Base-by-base conservation (phyloP, 2,797 vertebrate species). In the Typhlichthys subterraneus region DNA sequence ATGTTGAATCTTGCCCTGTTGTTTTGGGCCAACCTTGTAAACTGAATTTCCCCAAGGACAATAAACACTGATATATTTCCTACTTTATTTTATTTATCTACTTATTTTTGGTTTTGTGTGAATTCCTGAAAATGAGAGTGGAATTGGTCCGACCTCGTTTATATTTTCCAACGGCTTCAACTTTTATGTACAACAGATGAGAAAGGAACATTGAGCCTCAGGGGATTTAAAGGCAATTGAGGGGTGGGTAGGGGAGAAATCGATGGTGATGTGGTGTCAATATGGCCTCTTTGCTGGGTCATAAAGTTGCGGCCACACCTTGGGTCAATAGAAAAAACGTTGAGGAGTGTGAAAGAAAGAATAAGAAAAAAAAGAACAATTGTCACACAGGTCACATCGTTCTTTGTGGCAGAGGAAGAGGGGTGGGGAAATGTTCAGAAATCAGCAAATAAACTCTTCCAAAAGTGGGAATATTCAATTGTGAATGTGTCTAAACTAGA, bases 291-390 rank as follows among this genome's bases (percentile, higher is more conserved):
- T 57, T 59, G 45, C 52, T 62, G 73, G 61, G 57, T 72, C 57
- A 63, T 79, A 66, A 64, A 77, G 60, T 45, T 65, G 52, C 42
- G 67, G 61, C 46, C 53, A 49, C 47, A 56, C 7, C 52, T 48
- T 45, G 59, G 64, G 67, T 69, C 52, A 70, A 67, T 48, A 60
- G 62, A 72, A 42, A 49, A 53, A 53, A 72, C 47, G 63, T 45
- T 15, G 33, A 38, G 33, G 33, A 1, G 33, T 38, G 8, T 9
- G 23, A 29, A 19, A 11, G 53, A 38, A 54, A 15, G 50, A 38
- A 19, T 23, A 45, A 53, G 49, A 67, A 31, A 46, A 45, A 47
- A 11, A 14, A 60, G 5, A 38, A 9, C 17, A 11, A 5, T 4
- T 8, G 53, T 11, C 15, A 42, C 15, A 57, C 11, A 45, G 31